phyloP scores from a whole-genome alignment of 2,888 invertebrate species.

The Pherbina coryleti region DNA sequence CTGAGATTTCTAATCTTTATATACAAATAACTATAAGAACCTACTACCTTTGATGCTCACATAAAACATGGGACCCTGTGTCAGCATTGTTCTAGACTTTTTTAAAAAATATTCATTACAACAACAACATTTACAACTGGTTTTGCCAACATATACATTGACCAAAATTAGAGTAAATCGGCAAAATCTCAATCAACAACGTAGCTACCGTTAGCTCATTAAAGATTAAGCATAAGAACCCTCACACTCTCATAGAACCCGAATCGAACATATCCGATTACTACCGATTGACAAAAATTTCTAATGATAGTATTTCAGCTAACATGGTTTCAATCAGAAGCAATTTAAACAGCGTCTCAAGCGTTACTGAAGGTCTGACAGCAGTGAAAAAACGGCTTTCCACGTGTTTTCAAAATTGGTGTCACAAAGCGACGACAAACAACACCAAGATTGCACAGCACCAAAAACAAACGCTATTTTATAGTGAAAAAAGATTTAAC shows the following conservation, averaged over 20 bases:
- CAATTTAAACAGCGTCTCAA: constrained; percentile 61
- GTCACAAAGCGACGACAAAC: constrained; percentile 40
- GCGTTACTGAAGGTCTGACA: constrained; percentile 56
- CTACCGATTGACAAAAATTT: not conserved
- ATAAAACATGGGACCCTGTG: not conserved
- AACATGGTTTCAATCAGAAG: constrained; percentile 61
- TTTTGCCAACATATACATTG: not conserved
- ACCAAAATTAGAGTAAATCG: not conserved
- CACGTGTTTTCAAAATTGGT: constrained; percentile 62
- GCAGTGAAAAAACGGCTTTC: constrained; percentile 56
- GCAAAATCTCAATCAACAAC: constrained; percentile 9
- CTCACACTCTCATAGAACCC: not conserved
- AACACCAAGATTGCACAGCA: constrained; percentile 27
- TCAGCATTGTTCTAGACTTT: no score
- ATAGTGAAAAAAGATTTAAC: constrained; percentile 25
- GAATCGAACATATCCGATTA: not conserved
- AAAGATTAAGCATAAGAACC: not conserved
- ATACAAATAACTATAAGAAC: no score
- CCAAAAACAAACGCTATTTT: constrained; percentile 38
- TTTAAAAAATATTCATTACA: no score
- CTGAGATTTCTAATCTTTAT: no score
- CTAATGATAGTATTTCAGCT: constrained; percentile 1
- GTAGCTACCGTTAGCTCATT: not conserved
- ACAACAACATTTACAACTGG: no score
- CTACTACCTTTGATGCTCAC: no score